Conservation (phyloP, 2,113 vertebrate species). For the Connochaetes taurinus region DNA sequence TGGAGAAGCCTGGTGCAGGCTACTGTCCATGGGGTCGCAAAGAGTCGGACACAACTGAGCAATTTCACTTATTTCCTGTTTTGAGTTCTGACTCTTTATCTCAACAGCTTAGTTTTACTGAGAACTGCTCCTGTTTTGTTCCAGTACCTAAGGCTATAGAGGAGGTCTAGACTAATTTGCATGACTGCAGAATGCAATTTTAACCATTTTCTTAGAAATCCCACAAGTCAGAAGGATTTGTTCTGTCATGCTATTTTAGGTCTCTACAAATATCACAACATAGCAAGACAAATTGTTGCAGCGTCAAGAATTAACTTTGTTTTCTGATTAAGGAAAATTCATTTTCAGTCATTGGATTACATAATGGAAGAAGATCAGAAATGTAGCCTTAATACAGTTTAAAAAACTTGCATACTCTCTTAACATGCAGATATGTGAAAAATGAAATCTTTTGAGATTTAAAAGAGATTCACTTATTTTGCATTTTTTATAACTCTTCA, state of each 20-base stretch:
- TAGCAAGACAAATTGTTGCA: background rate
- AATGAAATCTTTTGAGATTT: slow-evolving; percentile 11
- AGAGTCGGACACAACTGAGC: no score
- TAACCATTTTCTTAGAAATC: slow-evolving; percentile 47
- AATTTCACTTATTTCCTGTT: background rate
- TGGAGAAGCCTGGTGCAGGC: no score
- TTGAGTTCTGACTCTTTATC: background rate
- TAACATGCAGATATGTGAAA: slow-evolving; percentile 33
- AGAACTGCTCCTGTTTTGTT: background rate
- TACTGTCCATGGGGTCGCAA: no score
- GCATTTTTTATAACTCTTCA: slow-evolving; percentile 42
- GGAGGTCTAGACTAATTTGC: slow-evolving; percentile 2
- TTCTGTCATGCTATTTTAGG: slow-evolving; percentile 10
- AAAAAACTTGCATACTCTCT: background rate
- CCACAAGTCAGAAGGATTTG: slow-evolving; percentile 10
- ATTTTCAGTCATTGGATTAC: background rate
- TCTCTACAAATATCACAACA: slow-evolving; percentile 15
- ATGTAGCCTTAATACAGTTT: background rate
- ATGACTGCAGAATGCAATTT: background rate
- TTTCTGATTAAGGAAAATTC: background rate
- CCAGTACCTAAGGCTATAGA: background rate
- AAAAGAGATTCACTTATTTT: slow-evolving; percentile 24
- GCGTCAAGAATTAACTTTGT: slow-evolving; percentile 35
- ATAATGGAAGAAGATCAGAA: background rate
- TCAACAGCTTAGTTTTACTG: slow-evolving; percentile 21